Evolutionary conservation across 2,888 invertebrate genomes (phyloP).

Genomic region (Tridacna crocea): DNA sequence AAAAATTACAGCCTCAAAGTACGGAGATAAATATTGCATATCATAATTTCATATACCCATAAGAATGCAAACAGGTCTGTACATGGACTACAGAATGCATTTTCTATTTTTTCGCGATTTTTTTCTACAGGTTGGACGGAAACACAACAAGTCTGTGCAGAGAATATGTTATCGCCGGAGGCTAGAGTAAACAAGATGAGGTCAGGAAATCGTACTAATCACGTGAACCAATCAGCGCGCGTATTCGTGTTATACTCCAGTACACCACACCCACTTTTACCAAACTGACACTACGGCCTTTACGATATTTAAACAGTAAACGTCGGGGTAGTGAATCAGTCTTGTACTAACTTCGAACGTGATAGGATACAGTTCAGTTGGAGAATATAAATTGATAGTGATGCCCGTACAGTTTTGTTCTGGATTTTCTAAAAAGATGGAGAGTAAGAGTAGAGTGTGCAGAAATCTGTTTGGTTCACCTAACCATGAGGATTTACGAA

Average conservation of each 20-base stretch:
- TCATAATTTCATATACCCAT: neutral
- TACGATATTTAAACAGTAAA: neutral
- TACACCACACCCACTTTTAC: neutral
- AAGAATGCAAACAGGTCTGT: neutral
- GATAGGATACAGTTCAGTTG: neutral
- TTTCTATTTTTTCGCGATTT: conserved; percentile 21
- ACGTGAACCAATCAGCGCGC: conserved; percentile 13
- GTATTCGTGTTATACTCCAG: neutral
- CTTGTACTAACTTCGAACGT: neutral
- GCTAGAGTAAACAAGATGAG: conserved; percentile 15
- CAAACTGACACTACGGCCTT: neutral
- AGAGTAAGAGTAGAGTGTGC: conserved; percentile 36
- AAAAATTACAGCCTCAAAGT: conserved; percentile 34
- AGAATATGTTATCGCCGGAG: neutral
- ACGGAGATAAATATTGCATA: conserved; percentile 1
- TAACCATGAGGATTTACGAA: conserved; percentile 47
- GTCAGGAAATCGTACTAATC: conserved; percentile 22
- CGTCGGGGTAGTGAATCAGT: neutral
- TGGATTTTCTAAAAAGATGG: conserved; percentile 46
- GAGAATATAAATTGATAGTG: neutral
- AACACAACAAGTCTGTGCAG: conserved; percentile 21
- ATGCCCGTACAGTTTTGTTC: conserved; percentile 48
- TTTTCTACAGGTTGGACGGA: conserved; percentile 17
- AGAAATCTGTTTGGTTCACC: conserved; percentile 58
- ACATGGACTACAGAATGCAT: neutral